phyloP scores from a whole-genome alignment of 2,888 invertebrate genomes.

The Laothoe populi region DNA sequence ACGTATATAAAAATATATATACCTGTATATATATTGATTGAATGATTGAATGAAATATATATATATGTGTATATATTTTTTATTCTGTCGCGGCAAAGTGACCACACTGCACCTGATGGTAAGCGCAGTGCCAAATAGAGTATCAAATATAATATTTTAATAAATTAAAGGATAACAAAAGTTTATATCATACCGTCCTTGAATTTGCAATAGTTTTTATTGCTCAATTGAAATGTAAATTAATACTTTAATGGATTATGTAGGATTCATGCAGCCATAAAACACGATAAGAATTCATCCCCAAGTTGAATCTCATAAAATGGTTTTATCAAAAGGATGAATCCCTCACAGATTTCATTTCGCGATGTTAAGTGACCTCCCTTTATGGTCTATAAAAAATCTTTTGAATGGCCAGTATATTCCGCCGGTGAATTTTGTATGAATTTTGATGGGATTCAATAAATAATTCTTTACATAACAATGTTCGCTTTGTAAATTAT shows the following conservation, averaged over 20 bases:
- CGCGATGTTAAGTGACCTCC: conserved; percentile 66
- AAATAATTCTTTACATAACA: conserved; percentile 18
- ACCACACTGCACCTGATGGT: too few species aligned
- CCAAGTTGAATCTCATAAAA: conserved; percentile 40
- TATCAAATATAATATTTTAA: too few species aligned
- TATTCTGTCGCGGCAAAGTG: too few species aligned
- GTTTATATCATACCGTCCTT: not conserved
- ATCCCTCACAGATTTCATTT: conserved; percentile 22
- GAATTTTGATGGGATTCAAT: conserved; percentile 34
- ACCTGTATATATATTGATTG: too few species aligned
- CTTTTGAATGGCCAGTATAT: conserved; percentile 54
- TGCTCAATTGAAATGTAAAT: conserved; percentile 19
- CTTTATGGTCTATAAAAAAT: conserved; percentile 72
- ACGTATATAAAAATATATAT: too few species aligned
- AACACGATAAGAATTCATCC: conserved; percentile 42
- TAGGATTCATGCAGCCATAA: conserved; percentile 33
- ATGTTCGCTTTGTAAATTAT: conserved; percentile 9
- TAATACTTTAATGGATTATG: conserved; percentile 9
- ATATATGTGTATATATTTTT: too few species aligned
- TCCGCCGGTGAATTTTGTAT: conserved; percentile 46
- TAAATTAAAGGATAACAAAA: not conserved
- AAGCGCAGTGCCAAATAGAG: too few species aligned
- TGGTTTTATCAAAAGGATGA: conserved; percentile 25
- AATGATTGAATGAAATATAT: too few species aligned
- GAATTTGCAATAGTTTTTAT: not conserved